phyloP scores from a whole-genome alignment of 2,797 vertebrate genomes.

The Chromobotia macracanthus region DNA sequence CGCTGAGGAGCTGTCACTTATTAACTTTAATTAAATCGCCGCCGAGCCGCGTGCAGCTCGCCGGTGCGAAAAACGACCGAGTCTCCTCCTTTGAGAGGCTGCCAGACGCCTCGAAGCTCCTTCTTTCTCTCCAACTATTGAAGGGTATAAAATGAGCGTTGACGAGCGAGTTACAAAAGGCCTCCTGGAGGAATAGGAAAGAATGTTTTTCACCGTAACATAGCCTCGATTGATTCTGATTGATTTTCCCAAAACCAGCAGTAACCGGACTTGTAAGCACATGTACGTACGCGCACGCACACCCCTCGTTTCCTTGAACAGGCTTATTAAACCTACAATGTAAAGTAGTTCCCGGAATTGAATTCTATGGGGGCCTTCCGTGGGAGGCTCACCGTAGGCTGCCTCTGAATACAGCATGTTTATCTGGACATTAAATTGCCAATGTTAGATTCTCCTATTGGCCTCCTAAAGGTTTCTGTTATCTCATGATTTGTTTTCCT shows the following conservation, averaged over 20 bases:
- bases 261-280: constrained; percentile 43
- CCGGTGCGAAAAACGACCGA: constrained; percentile 60
- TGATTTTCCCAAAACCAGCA: constrained; percentile 68
- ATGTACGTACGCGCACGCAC: background rate
- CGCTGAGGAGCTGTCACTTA: constrained; percentile 50
- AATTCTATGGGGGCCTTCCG: constrained; percentile 17
- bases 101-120: constrained; percentile 60
- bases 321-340: constrained; percentile 37
- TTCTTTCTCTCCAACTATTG: constrained; percentile 63
- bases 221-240: constrained; percentile 55
- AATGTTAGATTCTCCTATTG: background rate
- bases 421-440: background rate
- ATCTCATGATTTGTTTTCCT: background rate
- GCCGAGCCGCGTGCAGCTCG: constrained; percentile 54
- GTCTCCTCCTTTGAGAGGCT: constrained; percentile 65
- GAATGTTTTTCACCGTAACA: constrained; percentile 48
- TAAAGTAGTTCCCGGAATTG: constrained; percentile 36
- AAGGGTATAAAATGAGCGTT: constrained; percentile 65
- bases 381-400: constrained; percentile 15
- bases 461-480: background rate
- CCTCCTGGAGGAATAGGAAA: constrained; percentile 49
- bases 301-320: constrained; percentile 28
- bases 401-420: background rate
- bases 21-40: constrained; percentile 72
- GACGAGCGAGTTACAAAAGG: constrained; percentile 71